These are phyloP conservation scores for Molossus alvarezi DNA, from an alignment of 2,797 vertebrate species.

Conservation along the genomic window DNA sequence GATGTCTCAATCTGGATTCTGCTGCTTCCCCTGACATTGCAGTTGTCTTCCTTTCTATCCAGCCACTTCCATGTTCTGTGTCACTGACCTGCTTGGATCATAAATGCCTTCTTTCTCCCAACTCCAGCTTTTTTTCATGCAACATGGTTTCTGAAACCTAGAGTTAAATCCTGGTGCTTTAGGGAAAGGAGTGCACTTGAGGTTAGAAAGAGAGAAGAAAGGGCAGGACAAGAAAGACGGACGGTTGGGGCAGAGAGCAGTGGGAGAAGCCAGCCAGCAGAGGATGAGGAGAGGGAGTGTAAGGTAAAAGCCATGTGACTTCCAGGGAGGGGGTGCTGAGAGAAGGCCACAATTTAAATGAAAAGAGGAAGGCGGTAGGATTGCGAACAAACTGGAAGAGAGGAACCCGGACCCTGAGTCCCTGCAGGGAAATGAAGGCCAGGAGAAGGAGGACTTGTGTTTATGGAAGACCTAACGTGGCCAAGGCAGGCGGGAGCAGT, in stretches of 20 bases:
- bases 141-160: not conserved
- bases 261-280: not conserved
- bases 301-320: slow-evolving; percentile 15
- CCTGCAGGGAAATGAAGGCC: slow-evolving; percentile 2
- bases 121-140: not conserved
- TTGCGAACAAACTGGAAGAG: not conserved
- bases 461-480: not conserved
- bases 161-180: slow-evolving; percentile 23
- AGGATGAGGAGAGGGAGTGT: not conserved
- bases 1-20: not conserved
- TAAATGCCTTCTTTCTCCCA: not conserved
- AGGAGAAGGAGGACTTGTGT: not conserved
- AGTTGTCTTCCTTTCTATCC: not conserved
- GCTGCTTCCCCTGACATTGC: not conserved
- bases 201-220: not conserved
- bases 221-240: not conserved
- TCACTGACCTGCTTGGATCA: not conserved
- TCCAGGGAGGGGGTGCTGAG: not conserved
- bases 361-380: not conserved
- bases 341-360: slow-evolving; percentile 58
- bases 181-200: not conserved
- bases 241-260: not conserved
- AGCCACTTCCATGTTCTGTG: not conserved
- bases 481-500: not conserved
- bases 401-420: not conserved